A percentile compares a stretch with the other conserved stretches of the same genome.
phyloP scores from a whole-genome alignment of 2,797 vertebrate genomes.

The Hyperoplus lanceolatus region DNA sequence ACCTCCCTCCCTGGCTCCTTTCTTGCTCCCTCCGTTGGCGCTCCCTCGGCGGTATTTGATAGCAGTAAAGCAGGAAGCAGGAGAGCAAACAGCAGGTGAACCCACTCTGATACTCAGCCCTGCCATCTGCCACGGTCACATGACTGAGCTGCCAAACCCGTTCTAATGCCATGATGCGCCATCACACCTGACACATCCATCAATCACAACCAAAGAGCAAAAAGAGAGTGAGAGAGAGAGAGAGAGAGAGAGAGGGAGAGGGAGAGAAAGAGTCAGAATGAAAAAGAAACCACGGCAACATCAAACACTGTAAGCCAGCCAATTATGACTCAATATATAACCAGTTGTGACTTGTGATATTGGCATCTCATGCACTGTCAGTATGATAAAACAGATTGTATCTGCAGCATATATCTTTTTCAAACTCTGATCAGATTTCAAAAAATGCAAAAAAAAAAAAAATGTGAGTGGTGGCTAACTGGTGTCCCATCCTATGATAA shows the following conservation, averaged over 20 bases:
- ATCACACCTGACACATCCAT: slow-evolving; percentile 96
- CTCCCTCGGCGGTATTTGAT: slow-evolving; percentile 81
- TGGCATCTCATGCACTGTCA: slow-evolving; percentile 14
- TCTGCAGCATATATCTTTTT: not conserved
- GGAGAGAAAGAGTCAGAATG: slow-evolving; percentile 22
- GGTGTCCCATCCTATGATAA: not conserved
- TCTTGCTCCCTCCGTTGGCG: slow-evolving; percentile 39
- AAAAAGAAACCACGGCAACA: slow-evolving; percentile 22
- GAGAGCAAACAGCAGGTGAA: slow-evolving; percentile 93
- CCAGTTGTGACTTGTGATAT: slow-evolving; percentile 31
- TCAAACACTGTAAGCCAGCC: slow-evolving; percentile 22
- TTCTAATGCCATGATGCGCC: slow-evolving; percentile 88
- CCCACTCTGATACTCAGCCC: slow-evolving; percentile 85
- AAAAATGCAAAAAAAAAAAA: not conserved
- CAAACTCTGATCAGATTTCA: not conserved
- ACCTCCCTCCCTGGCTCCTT: slow-evolving; percentile 34
- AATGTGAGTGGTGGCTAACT: not conserved
- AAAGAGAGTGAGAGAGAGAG: slow-evolving; percentile 20
- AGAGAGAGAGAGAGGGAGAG: slow-evolving; percentile 34
- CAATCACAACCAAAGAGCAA: slow-evolving; percentile 87
- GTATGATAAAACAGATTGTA: not conserved
- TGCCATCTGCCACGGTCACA: slow-evolving; percentile 93
- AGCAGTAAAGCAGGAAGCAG: slow-evolving; percentile 80
- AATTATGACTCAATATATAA: slow-evolving; percentile 37
- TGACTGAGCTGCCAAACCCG: slow-evolving; percentile 87